Evolutionary conservation across 2,888 invertebrate species (phyloP), one percentile per base, ranked within the genome.

Genomic region (Cheilosia vernalis): DNA sequence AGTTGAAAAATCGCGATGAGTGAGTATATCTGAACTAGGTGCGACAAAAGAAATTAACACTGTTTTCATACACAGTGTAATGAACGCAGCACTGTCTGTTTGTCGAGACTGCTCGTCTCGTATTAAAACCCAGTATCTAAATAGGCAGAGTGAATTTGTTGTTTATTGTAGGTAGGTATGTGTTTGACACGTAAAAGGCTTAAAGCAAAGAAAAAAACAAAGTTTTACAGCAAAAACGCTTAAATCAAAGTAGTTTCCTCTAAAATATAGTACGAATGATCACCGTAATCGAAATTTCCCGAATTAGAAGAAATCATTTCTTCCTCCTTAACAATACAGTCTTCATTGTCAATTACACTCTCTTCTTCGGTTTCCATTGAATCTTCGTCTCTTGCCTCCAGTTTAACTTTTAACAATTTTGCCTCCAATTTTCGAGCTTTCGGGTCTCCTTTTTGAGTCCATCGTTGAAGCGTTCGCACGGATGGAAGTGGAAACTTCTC

Each of bases 401-500:
- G 44, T 17, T 37, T 37, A 4, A 44, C 17, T 44, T 44, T 5
- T 5, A 44, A 2, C 44, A 44, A 17, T 0, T 47, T 19, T 19
- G 17, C 9, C 7, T 47, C 9, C 19, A 47, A 47, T 9, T 19
- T 47, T 10, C 9, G 44, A 17, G 44, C 44, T 47, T 47, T 47
- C 1, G 47, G 17, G 17, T 17, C 47, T 19, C 47, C 19, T 10
- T 47, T 56, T 37, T 74, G 63, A 55, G 24, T 24, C 63, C 73
- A 74, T 7, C 6, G 9, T n/a, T 64, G 64, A 7, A 74, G 19
- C 9, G 64, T 64, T 37, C 61, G 24, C 5, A 56, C 15, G 1
- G 74, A 33, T 7, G 64, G 73, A 0, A 73, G 30, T 33, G 74
- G 74, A 56, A 47, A 64, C 4, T 74, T 56, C 5, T 73, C 37